Percentiles rank a stretch among this genome's conserved stretches.
These are phyloP conservation scores for Neuroterus valhalla DNA, from an alignment of 1,140 invertebrate genomes.

Conservation along the genomic window DNA sequence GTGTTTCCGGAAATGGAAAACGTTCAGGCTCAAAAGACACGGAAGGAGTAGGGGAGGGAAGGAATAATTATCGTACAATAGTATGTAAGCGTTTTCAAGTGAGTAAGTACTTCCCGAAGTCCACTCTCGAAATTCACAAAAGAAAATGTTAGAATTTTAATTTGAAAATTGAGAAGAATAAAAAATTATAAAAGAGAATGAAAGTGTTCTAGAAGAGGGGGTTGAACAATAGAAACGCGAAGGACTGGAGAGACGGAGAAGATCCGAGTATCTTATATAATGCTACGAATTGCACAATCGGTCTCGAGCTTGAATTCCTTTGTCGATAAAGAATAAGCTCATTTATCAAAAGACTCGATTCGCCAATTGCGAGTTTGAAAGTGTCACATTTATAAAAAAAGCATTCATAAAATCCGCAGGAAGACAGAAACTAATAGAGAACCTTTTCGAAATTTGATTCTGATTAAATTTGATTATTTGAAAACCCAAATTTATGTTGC, in stretches of 20 bases:
- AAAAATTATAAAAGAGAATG: neutral
- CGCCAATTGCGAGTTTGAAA: no score
- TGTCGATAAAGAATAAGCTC: slow-evolving; percentile 17
- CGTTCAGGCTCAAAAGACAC: slow-evolving; percentile 2
- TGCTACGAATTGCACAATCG: slow-evolving; percentile 63
- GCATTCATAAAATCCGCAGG: no score
- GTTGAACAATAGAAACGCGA: neutral
- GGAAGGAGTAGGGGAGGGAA: neutral
- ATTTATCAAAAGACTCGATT: no score
- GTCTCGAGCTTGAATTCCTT: slow-evolving; percentile 61
- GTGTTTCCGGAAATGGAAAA: slow-evolving; percentile 5
- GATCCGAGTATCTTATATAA: slow-evolving; percentile 20
- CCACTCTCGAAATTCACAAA: slow-evolving; percentile 3
- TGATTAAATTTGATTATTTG: no score
- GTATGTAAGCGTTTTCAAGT: slow-evolving; percentile 15
- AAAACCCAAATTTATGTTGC: no score
- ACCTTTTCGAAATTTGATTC: no score
- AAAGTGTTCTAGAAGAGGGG: neutral
- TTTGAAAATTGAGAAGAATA: neutral
- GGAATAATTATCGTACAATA: neutral
- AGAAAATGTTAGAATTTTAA: neutral
- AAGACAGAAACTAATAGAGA: no score
- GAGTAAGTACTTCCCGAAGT: slow-evolving; percentile 15
- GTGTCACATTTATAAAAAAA: no score
- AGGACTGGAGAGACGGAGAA: slow-evolving; percentile 38